Evolutionary conservation across 92 coral and sea anemone genomes (phyloP).

Genomic region (Virgularia gustaviana): DNA sequence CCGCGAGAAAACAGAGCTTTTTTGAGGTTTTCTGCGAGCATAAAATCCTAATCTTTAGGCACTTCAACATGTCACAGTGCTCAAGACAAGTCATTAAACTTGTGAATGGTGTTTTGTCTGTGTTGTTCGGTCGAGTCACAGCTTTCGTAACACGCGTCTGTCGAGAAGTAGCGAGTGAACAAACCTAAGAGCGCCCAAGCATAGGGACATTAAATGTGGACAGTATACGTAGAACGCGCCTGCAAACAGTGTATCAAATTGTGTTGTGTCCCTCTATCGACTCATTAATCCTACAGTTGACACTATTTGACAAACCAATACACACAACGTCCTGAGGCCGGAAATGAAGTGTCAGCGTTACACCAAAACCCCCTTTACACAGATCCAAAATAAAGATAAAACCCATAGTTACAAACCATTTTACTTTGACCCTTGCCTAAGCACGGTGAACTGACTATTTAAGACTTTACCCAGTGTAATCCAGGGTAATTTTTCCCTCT

Average conservation of each 20-base stretch:
- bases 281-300: conserved; percentile 31
- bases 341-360: conserved; percentile 35
- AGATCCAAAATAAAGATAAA: not conserved
- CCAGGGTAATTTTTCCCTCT: too few species aligned
- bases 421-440: too few species aligned
- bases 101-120: conserved; percentile 26
- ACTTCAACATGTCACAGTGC: conserved; percentile 20
- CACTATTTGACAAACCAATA: conserved; percentile 37
- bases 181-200: not conserved
- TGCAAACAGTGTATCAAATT: conserved; percentile 36
- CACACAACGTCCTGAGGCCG: conserved; percentile 14
- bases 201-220: not conserved
- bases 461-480: too few species aligned
- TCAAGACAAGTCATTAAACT: conserved; percentile 9
- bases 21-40: not conserved
- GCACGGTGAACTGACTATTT: too few species aligned
- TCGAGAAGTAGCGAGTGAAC: not conserved
- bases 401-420: not conserved
- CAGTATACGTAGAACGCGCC: too few species aligned
- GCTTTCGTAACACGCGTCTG: not conserved
- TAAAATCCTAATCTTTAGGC: conserved; percentile 6
- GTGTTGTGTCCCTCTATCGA: not conserved
- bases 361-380: not conserved
- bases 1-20: not conserved
- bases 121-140: not conserved